Evolutionary conservation across 2,797 vertebrate genomes (phyloP).

Genomic region (Hylomyscus alleni): DNA sequence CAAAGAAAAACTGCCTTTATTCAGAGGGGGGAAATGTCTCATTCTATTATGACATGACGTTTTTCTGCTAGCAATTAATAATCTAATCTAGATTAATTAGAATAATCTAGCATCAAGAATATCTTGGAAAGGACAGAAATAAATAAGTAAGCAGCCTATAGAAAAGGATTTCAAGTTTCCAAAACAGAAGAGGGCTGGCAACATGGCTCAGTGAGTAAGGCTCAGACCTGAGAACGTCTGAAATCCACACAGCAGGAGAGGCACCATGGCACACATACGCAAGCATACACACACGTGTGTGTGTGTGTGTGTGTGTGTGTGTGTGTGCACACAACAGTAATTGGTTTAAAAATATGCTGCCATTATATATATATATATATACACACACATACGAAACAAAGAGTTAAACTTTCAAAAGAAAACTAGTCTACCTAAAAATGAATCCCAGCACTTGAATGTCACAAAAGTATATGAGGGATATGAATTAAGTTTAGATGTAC

Average conservation of each 20-base stretch:
- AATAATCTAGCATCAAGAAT: conserved; percentile 45
- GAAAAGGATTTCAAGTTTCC: conserved; percentile 1
- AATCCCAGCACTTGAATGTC: neutral
- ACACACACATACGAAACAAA: neutral
- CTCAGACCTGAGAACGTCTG: neutral
- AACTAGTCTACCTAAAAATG: neutral
- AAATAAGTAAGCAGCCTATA: neutral
- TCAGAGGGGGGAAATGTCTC: neutral
- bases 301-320: too few species aligned
- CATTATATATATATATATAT: neutral
- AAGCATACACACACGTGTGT: neutral
- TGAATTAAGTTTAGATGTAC: neutral
- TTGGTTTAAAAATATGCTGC: neutral
- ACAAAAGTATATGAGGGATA: neutral
- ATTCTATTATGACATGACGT: conserved; percentile 20
- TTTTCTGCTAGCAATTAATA: conserved; percentile 56
- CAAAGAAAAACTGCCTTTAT: conserved; percentile 45
- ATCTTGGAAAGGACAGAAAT: conserved; percentile 38
- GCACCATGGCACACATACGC: neutral
- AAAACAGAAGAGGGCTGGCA: neutral
- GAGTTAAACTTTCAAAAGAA: conserved; percentile 17
- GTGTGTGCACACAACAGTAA: neutral
- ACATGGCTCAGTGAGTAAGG: neutral
- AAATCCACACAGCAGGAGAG: neutral
- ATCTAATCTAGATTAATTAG: too few species aligned